A percentile compares a stretch with the other conserved stretches of the same genome.
phyloP scores from a whole-genome alignment of 2,113 vertebrate genomes.

The Corythornis cristatus region DNA sequence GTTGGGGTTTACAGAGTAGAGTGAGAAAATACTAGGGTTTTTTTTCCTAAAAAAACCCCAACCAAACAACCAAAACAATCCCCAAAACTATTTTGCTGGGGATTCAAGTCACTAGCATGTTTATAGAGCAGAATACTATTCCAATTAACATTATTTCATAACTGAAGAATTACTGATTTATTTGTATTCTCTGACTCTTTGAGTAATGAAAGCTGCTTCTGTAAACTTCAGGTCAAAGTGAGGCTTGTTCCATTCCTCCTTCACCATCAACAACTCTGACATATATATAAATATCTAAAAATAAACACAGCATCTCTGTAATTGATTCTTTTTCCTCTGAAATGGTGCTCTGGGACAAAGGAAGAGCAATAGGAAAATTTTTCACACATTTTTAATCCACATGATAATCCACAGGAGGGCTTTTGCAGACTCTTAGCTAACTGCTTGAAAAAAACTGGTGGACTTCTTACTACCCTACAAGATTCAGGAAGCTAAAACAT shows the following conservation, averaged over 20 bases:
- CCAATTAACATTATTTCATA: slow-evolving; percentile 1
- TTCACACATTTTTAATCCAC: no score
- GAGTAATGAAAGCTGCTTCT: neutral
- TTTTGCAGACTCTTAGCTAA: neutral
- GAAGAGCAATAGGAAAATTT: neutral
- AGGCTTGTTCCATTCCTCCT: neutral
- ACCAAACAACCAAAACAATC: no score
- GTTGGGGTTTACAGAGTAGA: neutral
- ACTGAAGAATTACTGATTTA: neutral
- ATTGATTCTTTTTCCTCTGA: neutral
- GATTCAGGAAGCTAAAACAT: neutral
- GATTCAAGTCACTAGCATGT: no score
- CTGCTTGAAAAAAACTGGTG: slow-evolving; percentile 4
- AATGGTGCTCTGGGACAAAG: neutral
- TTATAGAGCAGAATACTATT: neutral
- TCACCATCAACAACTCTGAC: neutral
- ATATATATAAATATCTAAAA: neutral
- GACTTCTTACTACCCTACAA: neutral
- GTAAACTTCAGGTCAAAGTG: neutral
- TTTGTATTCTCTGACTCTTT: neutral
- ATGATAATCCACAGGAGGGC: neutral
- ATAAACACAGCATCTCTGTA: neutral
- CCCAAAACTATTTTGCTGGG: neutral
- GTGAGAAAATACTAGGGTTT: neutral
- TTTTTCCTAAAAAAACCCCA: neutral